A percentile compares a stretch with the other conserved stretches of the same genome.
Conservation (phyloP, 2,797 vertebrate genomes). For the Centroberyx gerrardi region DNA sequence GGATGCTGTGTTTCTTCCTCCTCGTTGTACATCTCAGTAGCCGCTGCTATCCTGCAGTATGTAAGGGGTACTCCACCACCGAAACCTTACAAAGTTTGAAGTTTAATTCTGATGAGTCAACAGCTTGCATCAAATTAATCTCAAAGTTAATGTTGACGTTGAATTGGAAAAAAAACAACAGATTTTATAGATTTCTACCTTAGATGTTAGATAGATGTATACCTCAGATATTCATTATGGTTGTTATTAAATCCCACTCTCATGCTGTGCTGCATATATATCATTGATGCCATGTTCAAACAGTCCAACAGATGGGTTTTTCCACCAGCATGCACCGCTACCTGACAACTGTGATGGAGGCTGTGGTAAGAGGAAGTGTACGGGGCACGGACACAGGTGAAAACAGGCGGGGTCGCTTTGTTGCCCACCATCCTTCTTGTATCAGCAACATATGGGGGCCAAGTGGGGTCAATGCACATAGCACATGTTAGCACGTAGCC, state of each 20-base stretch:
- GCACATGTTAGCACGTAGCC: slow-evolving; percentile 73
- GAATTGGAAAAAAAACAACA: too few relatives aligned
- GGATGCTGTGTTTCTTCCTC: too few relatives aligned
- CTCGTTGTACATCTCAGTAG: too few relatives aligned
- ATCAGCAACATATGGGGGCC: slow-evolving; percentile 77
- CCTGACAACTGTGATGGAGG: slow-evolving; percentile 23
- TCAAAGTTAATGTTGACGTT: too few relatives aligned
- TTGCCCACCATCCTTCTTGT: slow-evolving; percentile 60
- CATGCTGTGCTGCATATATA: background rate
- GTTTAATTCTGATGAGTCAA: too few relatives aligned
- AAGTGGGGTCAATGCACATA: slow-evolving; percentile 78
- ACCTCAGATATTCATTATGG: background rate
- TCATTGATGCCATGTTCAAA: slow-evolving; percentile 22
- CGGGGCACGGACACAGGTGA: slow-evolving; percentile 57
- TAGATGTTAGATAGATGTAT: too few relatives aligned
- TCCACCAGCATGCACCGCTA: slow-evolving; percentile 13
- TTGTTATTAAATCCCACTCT: background rate
- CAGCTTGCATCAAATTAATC: too few relatives aligned
- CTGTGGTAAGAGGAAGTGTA: slow-evolving; percentile 54
- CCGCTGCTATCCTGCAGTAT: too few relatives aligned
- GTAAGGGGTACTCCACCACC: too few relatives aligned
- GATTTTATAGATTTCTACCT: background rate
- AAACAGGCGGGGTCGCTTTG: slow-evolving; percentile 59
- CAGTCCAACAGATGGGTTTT: slow-evolving; percentile 63
- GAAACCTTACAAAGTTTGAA: too few relatives aligned